Base-by-base conservation (phyloP, 2,888 invertebrate genomes). In the Ichneumoninae sp. region DNA sequence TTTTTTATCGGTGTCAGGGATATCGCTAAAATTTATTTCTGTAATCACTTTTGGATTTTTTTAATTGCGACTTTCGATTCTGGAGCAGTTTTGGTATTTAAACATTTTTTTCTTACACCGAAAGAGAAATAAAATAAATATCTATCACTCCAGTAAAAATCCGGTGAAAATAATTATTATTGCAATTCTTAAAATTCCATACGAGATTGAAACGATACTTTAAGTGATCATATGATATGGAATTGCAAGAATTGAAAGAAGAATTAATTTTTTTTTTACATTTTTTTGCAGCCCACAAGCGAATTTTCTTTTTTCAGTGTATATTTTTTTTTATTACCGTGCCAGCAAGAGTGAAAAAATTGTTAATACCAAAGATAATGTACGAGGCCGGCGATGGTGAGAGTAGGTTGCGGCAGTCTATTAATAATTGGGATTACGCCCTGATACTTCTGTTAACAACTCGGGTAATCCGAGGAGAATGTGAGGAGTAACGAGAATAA, bases 401-500 rank as follows among this genome's bases (percentile, higher is more conserved):
- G 33, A 22, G 74, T 33, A 44, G 78, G 40, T 22, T 47, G 4
- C 26, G 26, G 57, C 26, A 60, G 13, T 63, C 83, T 78, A 83
- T 83, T 78, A 68, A 44, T 63, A 83, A 74, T 57, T 30, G 44
- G 47, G 19, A 78, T 81, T 83, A 63, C 16, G 13, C 68, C 4
- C 68, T 40, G 66, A 71, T 77, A 36, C 30, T 5, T 44, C 60
- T 78, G 74, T 74, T 78, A 73, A 69, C 54, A 69, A 69, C 63
- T 40, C 22, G 33, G 44, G n/a, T 69, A 63, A 74, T 69, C 69
- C 52, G 26, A 40, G 63, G 69, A 50, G 65, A 36, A 74, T 30
- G 66, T 30, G 26, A 33, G 13, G 19, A 52, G 8, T 47, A 40
- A 47, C n/a, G 33, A 22, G 54, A 69, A 44, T 52, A 66, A 83